These are phyloP conservation scores for Drosophila mercatorum DNA, from an alignment of 2,888 invertebrate genomes.

Conservation along the genomic window DNA sequence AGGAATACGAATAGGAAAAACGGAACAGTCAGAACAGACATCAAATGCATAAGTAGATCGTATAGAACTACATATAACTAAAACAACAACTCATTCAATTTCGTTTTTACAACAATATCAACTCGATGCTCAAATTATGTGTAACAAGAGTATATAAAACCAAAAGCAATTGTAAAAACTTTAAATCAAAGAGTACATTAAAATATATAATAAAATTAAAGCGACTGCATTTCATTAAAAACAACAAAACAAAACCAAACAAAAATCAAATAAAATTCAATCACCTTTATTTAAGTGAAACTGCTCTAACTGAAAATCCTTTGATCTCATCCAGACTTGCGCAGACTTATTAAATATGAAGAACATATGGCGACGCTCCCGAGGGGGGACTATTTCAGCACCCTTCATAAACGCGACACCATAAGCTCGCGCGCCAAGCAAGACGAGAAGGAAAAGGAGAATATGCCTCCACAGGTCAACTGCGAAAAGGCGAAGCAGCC, in stretches of 20 bases:
- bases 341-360: conserved; percentile 84
- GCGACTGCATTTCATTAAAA: conserved; percentile 49
- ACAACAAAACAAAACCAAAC: background rate
- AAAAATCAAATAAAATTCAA: background rate
- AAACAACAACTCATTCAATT: conserved; percentile 19
- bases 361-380: conserved; percentile 74
- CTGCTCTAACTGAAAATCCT: conserved; percentile 25
- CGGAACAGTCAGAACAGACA: conserved; percentile 26
- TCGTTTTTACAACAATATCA: conserved; percentile 16
- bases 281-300: background rate
- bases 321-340: conserved; percentile 73
- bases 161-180: conserved; percentile 74
- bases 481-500: conserved; percentile 7
- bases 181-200: conserved; percentile 64
- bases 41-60: conserved; percentile 42
- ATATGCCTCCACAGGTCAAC: conserved; percentile 1
- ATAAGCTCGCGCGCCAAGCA: conserved; percentile 84
- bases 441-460: conserved; percentile 33
- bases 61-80: conserved; percentile 24
- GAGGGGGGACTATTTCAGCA: conserved; percentile 76
- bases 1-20: conserved; percentile 18
- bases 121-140: conserved; percentile 56
- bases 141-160: conserved; percentile 53
- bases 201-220: conserved; percentile 59
- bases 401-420: conserved; percentile 83